Evolutionary conservation across 2,797 vertebrate genomes (phyloP).

Genomic region (Microctenopoma stevenorrisi): DNA sequence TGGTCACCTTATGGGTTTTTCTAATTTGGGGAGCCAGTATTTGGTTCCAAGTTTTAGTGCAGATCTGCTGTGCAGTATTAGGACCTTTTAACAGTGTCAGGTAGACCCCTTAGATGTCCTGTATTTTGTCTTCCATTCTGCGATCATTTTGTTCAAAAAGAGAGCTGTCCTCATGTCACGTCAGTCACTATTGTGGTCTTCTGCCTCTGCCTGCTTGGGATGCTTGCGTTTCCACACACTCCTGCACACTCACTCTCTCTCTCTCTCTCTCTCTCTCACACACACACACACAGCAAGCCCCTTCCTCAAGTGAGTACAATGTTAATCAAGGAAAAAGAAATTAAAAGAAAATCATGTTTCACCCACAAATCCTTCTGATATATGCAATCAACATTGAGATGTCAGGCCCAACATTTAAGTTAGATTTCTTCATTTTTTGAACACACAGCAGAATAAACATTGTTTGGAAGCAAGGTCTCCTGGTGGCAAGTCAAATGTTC

Average conservation of each 20-base stretch:
- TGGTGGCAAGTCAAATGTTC: slow-evolving; percentile 90
- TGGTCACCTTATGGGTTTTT: slow-evolving; percentile 71
- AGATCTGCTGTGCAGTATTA: slow-evolving; percentile 69
- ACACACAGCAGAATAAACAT: slow-evolving; percentile 95
- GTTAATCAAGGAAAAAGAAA: slow-evolving; percentile 73
- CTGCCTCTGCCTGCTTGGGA: slow-evolving; percentile 78
- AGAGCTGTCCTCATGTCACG: slow-evolving; percentile 50
- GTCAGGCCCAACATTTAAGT: slow-evolving; percentile 81
- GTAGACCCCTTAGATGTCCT: slow-evolving; percentile 69
- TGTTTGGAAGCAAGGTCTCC: slow-evolving; percentile 94
- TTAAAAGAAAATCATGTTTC: slow-evolving; percentile 68
- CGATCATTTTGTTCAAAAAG: slow-evolving; percentile 67
- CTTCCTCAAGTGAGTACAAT: slow-evolving; percentile 64
- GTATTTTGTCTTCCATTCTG: slow-evolving; percentile 47
- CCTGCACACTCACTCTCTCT: slow-evolving; percentile 10
- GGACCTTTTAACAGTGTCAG: slow-evolving; percentile 74
- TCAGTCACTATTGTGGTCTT: slow-evolving; percentile 78
- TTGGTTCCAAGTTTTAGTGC: slow-evolving; percentile 70
- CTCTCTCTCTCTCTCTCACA: not conserved
- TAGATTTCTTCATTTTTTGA: slow-evolving; percentile 72
- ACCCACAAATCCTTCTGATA: slow-evolving; percentile 79
- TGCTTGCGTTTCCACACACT: slow-evolving; percentile 39
- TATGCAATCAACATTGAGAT: slow-evolving; percentile 80
- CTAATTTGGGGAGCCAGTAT: slow-evolving; percentile 64
- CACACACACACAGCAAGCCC: slow-evolving; percentile 31